phyloP scores from a whole-genome alignment of 2,888 invertebrate genomes.

The Cheilosia urbana region DNA sequence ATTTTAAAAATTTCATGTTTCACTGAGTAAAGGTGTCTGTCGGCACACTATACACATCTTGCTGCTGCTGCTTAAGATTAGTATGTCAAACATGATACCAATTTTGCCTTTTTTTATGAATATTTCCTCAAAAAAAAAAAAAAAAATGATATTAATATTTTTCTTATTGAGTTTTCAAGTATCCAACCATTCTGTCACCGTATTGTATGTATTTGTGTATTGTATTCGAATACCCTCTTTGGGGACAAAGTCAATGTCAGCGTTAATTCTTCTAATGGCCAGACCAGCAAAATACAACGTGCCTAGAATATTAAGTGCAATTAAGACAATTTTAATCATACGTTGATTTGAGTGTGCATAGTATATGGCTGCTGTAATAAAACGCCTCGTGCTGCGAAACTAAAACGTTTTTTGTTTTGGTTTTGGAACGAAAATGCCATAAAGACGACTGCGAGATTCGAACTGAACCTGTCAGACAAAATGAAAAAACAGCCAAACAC shows the following conservation, averaged over 20 bases:
- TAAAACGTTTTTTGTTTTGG: constrained; percentile 28
- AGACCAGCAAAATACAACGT: constrained; percentile 64
- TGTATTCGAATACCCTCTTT: constrained; percentile 33
- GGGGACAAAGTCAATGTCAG: constrained; percentile 74
- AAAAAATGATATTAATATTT: too few relatives aligned
- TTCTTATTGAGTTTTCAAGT: constrained; percentile 42
- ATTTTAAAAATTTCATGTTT: constrained; percentile 30
- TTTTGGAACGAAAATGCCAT: constrained; percentile 47
- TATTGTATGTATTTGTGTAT: constrained; percentile 11
- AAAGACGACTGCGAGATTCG: constrained; percentile 42
- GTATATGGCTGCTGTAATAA: constrained; percentile 39
- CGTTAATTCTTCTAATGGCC: constrained; percentile 67
- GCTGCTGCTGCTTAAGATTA: constrained; percentile 12
- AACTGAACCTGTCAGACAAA: constrained; percentile 19
- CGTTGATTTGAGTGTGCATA: constrained; percentile 1
- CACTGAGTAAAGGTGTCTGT: constrained; percentile 24
- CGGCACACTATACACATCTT: neutral
- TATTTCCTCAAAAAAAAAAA: constrained; percentile 56
- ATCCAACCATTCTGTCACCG: constrained; percentile 37
- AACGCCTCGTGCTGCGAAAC: constrained; percentile 49
- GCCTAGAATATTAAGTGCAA: constrained; percentile 61
- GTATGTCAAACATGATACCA: constrained; percentile 21
- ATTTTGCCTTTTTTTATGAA: constrained; percentile 26
- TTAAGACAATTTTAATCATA: constrained; percentile 61
- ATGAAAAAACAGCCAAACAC: constrained; percentile 30